Percentiles rank a stretch among this genome's conserved stretches.
Evolutionary conservation across 1,140 invertebrate genomes (phyloP).

Genomic region (Carposina sasakii): DNA sequence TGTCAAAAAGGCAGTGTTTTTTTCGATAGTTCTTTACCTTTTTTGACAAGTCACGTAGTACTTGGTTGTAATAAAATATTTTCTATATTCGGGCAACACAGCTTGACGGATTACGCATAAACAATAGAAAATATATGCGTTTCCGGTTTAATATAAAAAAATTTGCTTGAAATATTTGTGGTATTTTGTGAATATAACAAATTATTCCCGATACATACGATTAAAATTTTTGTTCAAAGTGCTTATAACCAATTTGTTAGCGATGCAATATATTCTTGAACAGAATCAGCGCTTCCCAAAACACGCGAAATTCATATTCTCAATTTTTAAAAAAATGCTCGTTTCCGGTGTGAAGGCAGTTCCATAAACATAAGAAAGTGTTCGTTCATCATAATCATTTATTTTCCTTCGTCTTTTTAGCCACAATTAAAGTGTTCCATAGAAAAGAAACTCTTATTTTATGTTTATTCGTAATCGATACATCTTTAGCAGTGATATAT

Average conservation of each 20-base stretch:
- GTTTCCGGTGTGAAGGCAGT: slow-evolving; percentile 67
- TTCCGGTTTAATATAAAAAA: too few species aligned
- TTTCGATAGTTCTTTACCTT: too few species aligned
- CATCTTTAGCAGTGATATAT: slow-evolving; percentile 41
- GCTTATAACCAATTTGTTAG: too few species aligned
- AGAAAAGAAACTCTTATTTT: slow-evolving; percentile 59
- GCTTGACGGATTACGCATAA: too few species aligned
- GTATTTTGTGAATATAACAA: too few species aligned
- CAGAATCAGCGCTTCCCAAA: slow-evolving; percentile 30
- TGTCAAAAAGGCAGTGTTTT: slow-evolving; percentile 31
- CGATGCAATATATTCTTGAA: slow-evolving; percentile 52
- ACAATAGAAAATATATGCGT: too few species aligned
- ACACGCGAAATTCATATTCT: slow-evolving; percentile 41
- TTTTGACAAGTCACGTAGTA: too few species aligned
- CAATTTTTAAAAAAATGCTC: slow-evolving; percentile 48
- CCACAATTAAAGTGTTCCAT: slow-evolving; percentile 55
- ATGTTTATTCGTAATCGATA: slow-evolving; percentile 47
- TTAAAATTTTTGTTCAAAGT: too few species aligned
- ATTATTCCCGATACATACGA: too few species aligned
- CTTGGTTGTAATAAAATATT: too few species aligned
- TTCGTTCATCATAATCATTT: slow-evolving; percentile 68
- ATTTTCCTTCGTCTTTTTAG: slow-evolving; percentile 70
- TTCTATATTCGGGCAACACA: too few species aligned
- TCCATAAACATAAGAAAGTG: slow-evolving; percentile 70
- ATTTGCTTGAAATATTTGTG: too few species aligned